Percentiles rank a stretch among this genome's conserved stretches.
Evolutionary conservation across 2,797 vertebrate species (phyloP).

Genomic region (Danio aesculapii): DNA sequence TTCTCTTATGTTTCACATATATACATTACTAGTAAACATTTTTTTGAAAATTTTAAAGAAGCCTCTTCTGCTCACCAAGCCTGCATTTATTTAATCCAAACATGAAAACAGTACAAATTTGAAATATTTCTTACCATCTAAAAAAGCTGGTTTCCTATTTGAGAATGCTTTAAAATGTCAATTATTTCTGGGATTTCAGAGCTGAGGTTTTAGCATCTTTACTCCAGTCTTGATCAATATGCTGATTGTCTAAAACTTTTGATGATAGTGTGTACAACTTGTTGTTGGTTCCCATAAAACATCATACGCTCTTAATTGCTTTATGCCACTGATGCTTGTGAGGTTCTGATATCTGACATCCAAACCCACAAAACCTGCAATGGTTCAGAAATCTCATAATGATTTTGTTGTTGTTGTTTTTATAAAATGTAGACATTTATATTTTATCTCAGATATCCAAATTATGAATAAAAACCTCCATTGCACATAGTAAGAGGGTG

Average conservation of each 20-base stretch:
- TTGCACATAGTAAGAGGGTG: not conserved
- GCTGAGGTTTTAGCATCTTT: too few relatives aligned
- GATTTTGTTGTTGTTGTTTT: not conserved
- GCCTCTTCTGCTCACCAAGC: too few relatives aligned
- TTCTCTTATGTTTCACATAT: not conserved
- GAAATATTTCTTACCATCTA: too few relatives aligned
- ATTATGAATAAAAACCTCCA: not conserved
- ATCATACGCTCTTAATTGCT: not conserved
- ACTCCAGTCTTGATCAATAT: too few relatives aligned
- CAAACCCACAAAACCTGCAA: not conserved
- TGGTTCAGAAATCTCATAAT: constrained; percentile 8
- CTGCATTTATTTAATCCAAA: too few relatives aligned
- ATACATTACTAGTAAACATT: too few relatives aligned
- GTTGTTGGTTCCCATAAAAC: not conserved
- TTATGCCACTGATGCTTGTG: constrained; percentile 2
- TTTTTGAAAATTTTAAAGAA: too few relatives aligned
- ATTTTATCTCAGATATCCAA: not conserved
- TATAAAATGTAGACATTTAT: not conserved
- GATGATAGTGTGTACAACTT: not conserved
- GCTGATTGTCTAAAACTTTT: too few relatives aligned
- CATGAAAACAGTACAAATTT: too few relatives aligned
- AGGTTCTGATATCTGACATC: not conserved
- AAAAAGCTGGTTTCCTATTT: too few relatives aligned
- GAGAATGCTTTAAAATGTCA: too few relatives aligned
- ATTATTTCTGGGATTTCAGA: too few relatives aligned